Percentiles rank a stretch among this genome's conserved stretches.
phyloP scores from a whole-genome alignment of 2,113 vertebrate genomes.

The Eudorcas thomsonii region DNA sequence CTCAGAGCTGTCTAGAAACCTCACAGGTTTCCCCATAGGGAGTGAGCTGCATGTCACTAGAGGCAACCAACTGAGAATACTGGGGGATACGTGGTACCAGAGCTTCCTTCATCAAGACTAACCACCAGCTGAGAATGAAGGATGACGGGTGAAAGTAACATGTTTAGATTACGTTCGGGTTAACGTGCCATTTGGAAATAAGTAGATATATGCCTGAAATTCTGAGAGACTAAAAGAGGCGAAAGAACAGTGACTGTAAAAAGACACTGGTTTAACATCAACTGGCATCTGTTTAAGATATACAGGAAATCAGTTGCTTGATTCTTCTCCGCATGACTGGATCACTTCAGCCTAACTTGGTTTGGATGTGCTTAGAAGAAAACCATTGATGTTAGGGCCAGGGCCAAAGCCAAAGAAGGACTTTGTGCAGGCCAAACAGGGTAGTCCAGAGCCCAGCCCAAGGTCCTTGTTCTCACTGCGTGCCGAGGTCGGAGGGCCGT shows the following conservation, averaged over 20 bases:
- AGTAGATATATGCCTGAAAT: background rate
- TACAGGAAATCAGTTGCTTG: accelerated
- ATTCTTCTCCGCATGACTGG: background rate
- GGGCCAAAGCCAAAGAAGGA: background rate
- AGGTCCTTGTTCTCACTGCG: accelerated
- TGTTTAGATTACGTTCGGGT: background rate
- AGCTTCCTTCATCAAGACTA: background rate
- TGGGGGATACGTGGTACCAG: background rate
- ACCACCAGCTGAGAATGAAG: background rate
- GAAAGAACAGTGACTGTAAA: background rate
- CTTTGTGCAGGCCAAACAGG: background rate
- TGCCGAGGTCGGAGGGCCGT: accelerated
- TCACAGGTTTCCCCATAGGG: accelerated
- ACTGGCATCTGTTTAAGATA: accelerated
- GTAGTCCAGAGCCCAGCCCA: background rate
- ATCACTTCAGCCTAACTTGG: background rate
- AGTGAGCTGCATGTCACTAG: background rate
- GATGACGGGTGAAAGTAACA: accelerated
- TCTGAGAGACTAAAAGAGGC: background rate
- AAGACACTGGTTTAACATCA: background rate
- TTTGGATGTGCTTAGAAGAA: background rate
- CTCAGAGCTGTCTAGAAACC: background rate
- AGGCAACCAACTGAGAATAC: background rate
- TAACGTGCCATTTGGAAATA: background rate
- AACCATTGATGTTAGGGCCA: background rate